Conservation (phyloP, 2,888 invertebrate genomes). For the Eupithecia insigniata region DNA sequence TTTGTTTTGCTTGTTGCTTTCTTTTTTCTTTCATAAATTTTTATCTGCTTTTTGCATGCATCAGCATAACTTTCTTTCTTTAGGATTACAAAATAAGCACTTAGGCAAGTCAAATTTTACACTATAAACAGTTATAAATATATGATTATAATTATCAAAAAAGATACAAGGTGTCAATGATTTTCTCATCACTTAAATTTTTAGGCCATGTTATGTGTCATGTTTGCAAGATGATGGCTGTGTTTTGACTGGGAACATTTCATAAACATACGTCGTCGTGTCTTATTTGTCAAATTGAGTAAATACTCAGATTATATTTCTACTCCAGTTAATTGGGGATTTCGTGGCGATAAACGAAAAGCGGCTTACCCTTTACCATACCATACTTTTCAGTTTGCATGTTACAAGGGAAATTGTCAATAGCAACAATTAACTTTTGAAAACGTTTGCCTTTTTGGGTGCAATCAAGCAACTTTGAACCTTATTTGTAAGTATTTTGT, state of each 20-base stretch:
- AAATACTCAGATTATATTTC: not conserved
- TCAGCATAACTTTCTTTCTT: no score
- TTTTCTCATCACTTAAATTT: no score
- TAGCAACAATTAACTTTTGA: not conserved
- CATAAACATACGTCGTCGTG: not conserved
- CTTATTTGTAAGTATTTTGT: not conserved
- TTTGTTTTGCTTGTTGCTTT: conserved; percentile 30
- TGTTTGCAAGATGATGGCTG: not conserved
- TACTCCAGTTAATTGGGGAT: not conserved
- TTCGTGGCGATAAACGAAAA: not conserved
- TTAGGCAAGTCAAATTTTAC: no score
- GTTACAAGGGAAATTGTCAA: not conserved
- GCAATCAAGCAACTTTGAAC: not conserved
- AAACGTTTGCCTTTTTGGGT: not conserved
- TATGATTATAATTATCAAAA: no score
- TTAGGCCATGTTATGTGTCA: conserved; percentile 23
- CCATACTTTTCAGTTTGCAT: not conserved
- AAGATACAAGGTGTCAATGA: no score
- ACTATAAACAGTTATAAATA: no score
- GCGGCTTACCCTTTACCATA: not conserved
- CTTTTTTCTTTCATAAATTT: conserved; percentile 9
- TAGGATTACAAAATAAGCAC: no score
- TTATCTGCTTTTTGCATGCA: conserved; percentile 22
- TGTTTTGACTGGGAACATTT: not conserved
- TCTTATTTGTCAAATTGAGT: not conserved